These are phyloP conservation scores for Bombyx huttoni DNA, from an alignment of 2,888 invertebrate genomes.

Conservation along the genomic window DNA sequence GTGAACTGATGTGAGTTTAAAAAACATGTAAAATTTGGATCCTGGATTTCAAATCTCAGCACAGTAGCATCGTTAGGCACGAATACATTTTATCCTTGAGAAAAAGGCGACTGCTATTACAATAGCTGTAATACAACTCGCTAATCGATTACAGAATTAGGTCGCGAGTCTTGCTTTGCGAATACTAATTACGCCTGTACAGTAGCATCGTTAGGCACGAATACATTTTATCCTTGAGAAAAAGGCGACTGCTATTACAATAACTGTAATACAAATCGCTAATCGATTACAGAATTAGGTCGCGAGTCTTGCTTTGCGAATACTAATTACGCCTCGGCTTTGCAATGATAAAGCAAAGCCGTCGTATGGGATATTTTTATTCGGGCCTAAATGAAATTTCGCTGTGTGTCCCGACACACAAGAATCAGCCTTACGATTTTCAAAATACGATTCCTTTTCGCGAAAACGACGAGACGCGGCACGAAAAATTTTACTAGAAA, in stretches of 20 bases:
- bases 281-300: slow-evolving; percentile 32
- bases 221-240: not conserved
- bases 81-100: slow-evolving; percentile 1
- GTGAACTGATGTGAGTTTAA: no score
- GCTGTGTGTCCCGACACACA: slow-evolving; percentile 7
- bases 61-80: not conserved
- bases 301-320: slow-evolving; percentile 45
- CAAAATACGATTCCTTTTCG: slow-evolving; percentile 10
- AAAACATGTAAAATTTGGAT: no score
- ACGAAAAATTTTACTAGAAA: slow-evolving; percentile 48
- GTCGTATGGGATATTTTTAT: slow-evolving; percentile 70
- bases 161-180: slow-evolving; percentile 38
- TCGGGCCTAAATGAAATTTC: slow-evolving; percentile 66
- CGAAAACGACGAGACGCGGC: slow-evolving; percentile 12
- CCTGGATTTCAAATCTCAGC: no score
- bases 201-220: not conserved
- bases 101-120: no score
- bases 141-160: slow-evolving; percentile 31
- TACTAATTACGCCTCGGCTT: slow-evolving; percentile 67
- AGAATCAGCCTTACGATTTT: slow-evolving; percentile 13
- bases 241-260: no score
- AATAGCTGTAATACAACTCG: not conserved
- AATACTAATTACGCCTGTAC: slow-evolving; percentile 69
- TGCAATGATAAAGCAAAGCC: slow-evolving; percentile 72
- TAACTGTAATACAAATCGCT: not conserved